phyloP scores from a whole-genome alignment of 2,113 vertebrate genomes.

The Myodes glareolus region DNA sequence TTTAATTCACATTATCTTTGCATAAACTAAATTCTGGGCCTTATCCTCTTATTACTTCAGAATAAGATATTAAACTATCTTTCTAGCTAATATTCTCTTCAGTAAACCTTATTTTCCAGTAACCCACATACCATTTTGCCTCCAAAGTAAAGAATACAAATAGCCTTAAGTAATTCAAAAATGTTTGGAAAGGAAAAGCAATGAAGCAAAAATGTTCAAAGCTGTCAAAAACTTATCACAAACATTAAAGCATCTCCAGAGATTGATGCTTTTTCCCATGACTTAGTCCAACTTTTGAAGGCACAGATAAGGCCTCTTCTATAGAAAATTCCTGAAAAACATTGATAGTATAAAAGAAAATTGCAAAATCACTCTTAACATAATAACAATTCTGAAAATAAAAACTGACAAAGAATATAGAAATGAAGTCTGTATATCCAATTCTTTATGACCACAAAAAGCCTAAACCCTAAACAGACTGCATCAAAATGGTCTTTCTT shows the following conservation, averaged over 20 bases:
- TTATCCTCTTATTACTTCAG: not conserved
- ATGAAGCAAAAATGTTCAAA: not conserved
- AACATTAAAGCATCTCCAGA: not conserved
- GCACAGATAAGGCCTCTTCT: not conserved
- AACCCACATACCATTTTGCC: not conserved
- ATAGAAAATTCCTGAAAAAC: constrained; percentile 43
- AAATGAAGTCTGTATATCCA: constrained; percentile 1
- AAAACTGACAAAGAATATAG: constrained; percentile 36
- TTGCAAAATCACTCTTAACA: constrained; percentile 13
- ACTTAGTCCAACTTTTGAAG: constrained; percentile 23
- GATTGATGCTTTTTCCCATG: not conserved
- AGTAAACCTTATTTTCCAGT: not conserved
- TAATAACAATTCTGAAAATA: constrained; percentile 46
- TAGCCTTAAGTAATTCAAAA: not conserved
- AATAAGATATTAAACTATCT: not conserved
- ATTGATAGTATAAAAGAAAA: not conserved
- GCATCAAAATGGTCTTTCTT: constrained; percentile 29
- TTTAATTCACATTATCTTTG: not conserved
- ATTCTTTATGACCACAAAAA: constrained; percentile 30
- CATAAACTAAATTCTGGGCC: not conserved
- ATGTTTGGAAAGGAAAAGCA: not conserved
- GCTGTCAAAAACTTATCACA: not conserved
- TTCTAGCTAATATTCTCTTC: not conserved
- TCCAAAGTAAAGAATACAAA: not conserved
- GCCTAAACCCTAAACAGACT: constrained; percentile 39